These are phyloP conservation scores for Stylophora pistillata DNA, from an alignment of 64 coral and sea anemone genomes.

Conservation along the genomic window DNA sequence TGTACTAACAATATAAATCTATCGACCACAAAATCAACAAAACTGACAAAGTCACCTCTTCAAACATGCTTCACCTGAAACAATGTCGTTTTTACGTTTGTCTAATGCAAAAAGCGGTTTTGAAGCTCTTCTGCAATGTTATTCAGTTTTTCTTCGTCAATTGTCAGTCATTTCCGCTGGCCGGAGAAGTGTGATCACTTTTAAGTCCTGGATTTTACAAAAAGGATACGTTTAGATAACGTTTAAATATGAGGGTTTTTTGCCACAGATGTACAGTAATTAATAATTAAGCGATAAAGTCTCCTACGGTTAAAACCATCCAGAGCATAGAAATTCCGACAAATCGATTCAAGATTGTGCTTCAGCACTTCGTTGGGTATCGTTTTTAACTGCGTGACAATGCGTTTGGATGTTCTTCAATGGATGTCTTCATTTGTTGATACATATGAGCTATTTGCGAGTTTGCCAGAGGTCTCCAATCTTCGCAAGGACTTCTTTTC, in stretches of 20 bases:
- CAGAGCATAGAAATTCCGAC: neutral
- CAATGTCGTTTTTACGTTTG: neutral
- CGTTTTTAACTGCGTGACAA: conserved; percentile 32
- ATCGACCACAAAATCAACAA: no score
- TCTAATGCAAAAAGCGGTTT: neutral
- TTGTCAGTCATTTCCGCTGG: neutral
- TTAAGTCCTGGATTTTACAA: no score
- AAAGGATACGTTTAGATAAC: no score
- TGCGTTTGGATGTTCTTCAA: conserved; percentile 70
- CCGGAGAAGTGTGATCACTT: neutral
- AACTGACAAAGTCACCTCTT: no score
- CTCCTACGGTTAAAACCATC: neutral
- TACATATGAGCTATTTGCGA: conserved; percentile 74
- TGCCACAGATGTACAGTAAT: neutral
- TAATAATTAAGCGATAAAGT: neutral
- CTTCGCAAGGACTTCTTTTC: conserved; percentile 67
- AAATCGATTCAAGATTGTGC: neutral
- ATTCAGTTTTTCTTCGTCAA: neutral
- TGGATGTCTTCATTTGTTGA: conserved; percentile 70
- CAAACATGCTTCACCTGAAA: neutral
- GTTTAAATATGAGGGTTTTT: neutral
- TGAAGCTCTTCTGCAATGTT: neutral
- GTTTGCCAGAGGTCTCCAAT: conserved; percentile 71
- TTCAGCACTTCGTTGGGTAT: neutral
- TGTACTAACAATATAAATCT: no score